Percentiles rank a stretch among this genome's conserved stretches.
Conservation (phyloP, 2,797 vertebrate genomes). For the Typhlichthys eigenmanni region DNA sequence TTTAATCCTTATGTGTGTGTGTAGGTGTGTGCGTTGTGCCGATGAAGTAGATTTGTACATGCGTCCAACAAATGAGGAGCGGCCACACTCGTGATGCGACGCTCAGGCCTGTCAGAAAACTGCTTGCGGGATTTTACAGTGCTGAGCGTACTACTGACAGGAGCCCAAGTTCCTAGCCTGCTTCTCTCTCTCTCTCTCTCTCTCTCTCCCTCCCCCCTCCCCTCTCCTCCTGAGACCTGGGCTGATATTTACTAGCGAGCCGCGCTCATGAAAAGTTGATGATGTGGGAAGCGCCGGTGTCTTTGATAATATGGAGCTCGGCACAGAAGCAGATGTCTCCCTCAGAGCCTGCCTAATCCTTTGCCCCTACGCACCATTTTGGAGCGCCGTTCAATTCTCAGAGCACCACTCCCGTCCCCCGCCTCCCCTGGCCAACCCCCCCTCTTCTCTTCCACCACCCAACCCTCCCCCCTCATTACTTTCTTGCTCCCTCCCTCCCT, state of each 20-base stretch:
- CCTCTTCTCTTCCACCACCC: not conserved
- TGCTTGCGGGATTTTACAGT: slow-evolving; percentile 54
- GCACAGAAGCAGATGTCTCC: slow-evolving; percentile 82
- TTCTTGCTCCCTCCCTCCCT: slow-evolving; percentile 65
- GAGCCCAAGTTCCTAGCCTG: slow-evolving; percentile 61
- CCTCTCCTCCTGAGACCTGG: slow-evolving; percentile 50
- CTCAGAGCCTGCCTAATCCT: slow-evolving; percentile 80
- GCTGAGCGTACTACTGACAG: slow-evolving; percentile 52
- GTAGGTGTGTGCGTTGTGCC: slow-evolving; percentile 3
- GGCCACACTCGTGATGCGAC: slow-evolving; percentile 32
- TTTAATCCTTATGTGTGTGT: too few species aligned
- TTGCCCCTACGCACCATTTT: slow-evolving; percentile 76
- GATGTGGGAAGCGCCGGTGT: slow-evolving; percentile 80
- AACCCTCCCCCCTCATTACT: slow-evolving; percentile 47
- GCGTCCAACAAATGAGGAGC: slow-evolving; percentile 45
- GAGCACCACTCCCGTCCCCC: slow-evolving; percentile 74
- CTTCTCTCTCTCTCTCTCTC: slow-evolving; percentile 8
- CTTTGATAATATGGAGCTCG: slow-evolving; percentile 80
- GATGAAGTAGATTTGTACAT: slow-evolving; percentile 21
- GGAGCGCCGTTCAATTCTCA: slow-evolving; percentile 74
- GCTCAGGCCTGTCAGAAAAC: slow-evolving; percentile 47
- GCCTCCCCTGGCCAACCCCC: slow-evolving; percentile 18
- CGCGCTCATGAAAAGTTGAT: slow-evolving; percentile 83
- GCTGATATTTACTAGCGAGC: slow-evolving; percentile 78
- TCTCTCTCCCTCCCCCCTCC: too few species aligned